Evolutionary conservation across 2,888 invertebrate species (phyloP).

Genomic region (Aphodius granarius): DNA sequence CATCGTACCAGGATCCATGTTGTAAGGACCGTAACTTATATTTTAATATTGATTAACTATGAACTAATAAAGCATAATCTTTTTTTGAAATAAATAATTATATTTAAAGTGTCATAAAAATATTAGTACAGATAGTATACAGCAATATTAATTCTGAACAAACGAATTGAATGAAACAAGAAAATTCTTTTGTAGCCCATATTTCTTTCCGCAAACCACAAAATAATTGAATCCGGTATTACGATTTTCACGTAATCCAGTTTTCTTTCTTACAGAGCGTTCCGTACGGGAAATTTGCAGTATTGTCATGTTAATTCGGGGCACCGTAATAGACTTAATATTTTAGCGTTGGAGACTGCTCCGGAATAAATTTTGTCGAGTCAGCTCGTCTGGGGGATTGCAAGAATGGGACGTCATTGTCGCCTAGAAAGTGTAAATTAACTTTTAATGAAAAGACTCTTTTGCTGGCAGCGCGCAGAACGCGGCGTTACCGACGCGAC

Average conservation of each 20-base stretch:
- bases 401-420: conserved; percentile 10
- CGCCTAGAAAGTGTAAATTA: conserved; percentile 5
- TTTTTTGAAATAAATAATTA: too few species aligned
- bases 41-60: too few species aligned
- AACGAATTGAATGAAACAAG: too few species aligned
- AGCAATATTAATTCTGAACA: too few species aligned
- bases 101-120: too few species aligned
- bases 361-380: conserved; percentile 7
- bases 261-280: background rate
- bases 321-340: conserved; percentile 12
- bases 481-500: background rate
- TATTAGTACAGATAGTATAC: too few species aligned
- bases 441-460: conserved; percentile 8
- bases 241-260: background rate
- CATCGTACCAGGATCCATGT: too few species aligned
- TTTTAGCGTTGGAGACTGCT: conserved; percentile 5
- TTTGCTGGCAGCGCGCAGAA: background rate
- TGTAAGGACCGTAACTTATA: too few species aligned
- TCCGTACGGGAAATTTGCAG: background rate
- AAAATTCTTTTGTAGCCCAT: background rate
- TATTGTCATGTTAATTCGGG: conserved; percentile 14
- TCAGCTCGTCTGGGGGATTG: background rate
- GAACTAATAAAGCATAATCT: too few species aligned
- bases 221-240: background rate
- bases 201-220: background rate